Conservation (phyloP, 2,113 vertebrate genomes). For the Apeltes quadracus region DNA sequence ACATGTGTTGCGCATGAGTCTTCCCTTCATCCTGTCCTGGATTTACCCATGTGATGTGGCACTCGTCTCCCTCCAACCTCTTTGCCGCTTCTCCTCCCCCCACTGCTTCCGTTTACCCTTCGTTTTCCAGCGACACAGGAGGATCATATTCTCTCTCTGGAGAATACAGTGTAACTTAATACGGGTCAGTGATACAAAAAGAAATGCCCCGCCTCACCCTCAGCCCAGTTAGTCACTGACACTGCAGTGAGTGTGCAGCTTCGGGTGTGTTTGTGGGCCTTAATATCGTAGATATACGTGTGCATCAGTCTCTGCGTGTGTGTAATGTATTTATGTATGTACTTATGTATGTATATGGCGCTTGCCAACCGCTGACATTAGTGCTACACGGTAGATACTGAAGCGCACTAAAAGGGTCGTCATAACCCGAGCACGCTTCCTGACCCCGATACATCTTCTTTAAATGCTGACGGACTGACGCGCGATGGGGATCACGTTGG, state of each 20-base stretch:
- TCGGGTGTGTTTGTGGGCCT: slow-evolving; percentile 5
- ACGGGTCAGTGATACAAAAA: slow-evolving; percentile 58
- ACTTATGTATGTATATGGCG: slow-evolving; percentile 2
- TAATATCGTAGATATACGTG: slow-evolving; percentile 18
- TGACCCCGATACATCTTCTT: slow-evolving; percentile 28
- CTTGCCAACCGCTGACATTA: slow-evolving; percentile 14
- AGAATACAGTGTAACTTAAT: slow-evolving; percentile 59
- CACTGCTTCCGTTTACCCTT: slow-evolving; percentile 45
- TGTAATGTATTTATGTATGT: not conserved
- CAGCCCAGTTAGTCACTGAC: slow-evolving; percentile 58
- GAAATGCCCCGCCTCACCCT: slow-evolving; percentile 42
- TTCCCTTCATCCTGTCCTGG: slow-evolving; percentile 10
- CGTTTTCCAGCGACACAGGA: slow-evolving; percentile 54
- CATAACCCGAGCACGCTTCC: slow-evolving; percentile 24
- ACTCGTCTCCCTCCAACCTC: not conserved
- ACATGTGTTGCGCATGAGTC: slow-evolving; percentile 9
- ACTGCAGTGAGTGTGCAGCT: slow-evolving; percentile 18
- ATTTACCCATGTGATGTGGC: slow-evolving; percentile 26
- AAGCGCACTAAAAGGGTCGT: slow-evolving; percentile 26
- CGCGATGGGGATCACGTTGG: slow-evolving; percentile 4
- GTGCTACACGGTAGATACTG: slow-evolving; percentile 16
- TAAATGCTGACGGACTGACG: slow-evolving; percentile 19
- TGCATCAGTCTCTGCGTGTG: not conserved
- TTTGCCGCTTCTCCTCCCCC: slow-evolving; percentile 9
- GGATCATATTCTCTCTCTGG: slow-evolving; percentile 57